Evolutionary conservation across 2,113 vertebrate species (phyloP), one percentile per base, ranked within the genome.

Genomic region (Sylvia atricapilla): DNA sequence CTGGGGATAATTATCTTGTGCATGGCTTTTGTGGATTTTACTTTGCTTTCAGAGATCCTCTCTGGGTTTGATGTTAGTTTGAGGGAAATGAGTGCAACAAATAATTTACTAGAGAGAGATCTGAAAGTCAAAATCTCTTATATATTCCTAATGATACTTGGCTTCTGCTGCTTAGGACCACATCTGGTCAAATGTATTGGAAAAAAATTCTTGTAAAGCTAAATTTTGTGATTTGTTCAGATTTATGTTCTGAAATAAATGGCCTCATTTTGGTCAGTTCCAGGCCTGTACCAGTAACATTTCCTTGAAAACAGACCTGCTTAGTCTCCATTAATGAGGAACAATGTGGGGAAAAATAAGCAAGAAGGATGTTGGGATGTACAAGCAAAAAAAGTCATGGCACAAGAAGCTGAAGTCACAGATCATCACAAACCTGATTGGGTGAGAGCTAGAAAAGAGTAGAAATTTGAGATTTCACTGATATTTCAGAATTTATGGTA

Each of bases 261-360:
- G 30, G 6, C n/a, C 24, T 41, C 11, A 31, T 55, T 72, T 92
- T 88, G 28, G 62, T 50, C 25, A 75, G 19, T 30, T 58, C 31
- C 59, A 43, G 53, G 19, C 7, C 28, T 41, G 7, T 41, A 37
- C 2, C 13, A 43, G n/a, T 56, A 73, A 47, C 0, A 0, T 46
- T 84, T 84, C 15, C 47, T 70, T 69, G 46, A 62, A 62, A 78
- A 74, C 4, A 44, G 15, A 63, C 17, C 44, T 60, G 44, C n/a
- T 90, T 43, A 7, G 7, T 46, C 11, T 56, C 24, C 49, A 37
- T 60, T 68, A 24, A 35, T 37, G 43, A 69, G 49, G 46, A 64
- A 10, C 11, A 41, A 41, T 0, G 2, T 0, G 6, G 11, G 14
- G 24, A 87, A 17, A 62, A 89, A 62, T 20, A 62, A 58, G 15